phyloP scores from a whole-genome alignment of 2,888 invertebrate genomes.

The Sabatieria punctata region DNA sequence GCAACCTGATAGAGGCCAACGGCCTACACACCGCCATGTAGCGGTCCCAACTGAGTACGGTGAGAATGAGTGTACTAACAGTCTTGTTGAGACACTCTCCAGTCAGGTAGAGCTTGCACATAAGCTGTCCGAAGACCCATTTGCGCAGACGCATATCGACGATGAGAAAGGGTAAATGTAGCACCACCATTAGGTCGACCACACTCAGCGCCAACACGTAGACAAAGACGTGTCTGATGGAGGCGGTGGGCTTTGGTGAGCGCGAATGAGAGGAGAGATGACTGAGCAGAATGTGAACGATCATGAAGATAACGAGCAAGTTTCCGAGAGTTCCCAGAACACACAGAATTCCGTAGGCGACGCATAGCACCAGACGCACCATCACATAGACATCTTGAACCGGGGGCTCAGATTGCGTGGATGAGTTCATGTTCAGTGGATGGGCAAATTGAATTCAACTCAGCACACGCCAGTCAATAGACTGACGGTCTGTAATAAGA shows the following conservation, averaged over 20 bases:
- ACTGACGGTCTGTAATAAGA: no score
- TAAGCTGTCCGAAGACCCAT: conserved; percentile 6
- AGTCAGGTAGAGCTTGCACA: conserved; percentile 2
- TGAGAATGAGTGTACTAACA: conserved; percentile 6
- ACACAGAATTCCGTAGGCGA: no score
- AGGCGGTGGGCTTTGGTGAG: no score
- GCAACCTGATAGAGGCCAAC: not conserved
- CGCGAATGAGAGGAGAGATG: no score
- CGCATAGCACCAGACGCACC: not conserved
- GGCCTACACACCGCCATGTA: conserved; percentile 7
- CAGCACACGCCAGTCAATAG: no score
- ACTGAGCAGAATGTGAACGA: not conserved
- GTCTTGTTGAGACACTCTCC: conserved; percentile 9
- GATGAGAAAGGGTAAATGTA: conserved; percentile 4
- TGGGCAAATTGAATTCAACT: no score
- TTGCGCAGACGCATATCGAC: not conserved
- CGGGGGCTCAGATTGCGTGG: no score
- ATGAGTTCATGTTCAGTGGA: no score
- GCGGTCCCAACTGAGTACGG: conserved; percentile 8
- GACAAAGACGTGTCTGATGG: conserved; percentile 5
- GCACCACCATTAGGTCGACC: conserved; percentile 4
- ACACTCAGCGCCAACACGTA: conserved; percentile 8
- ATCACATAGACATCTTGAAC: conserved; percentile 5
- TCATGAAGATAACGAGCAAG: conserved; percentile 4
- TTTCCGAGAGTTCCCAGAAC: conserved; percentile 9